Evolutionary conservation across 2,888 invertebrate genomes (phyloP), one percentile per base, ranked within the genome.

Genomic region (Sminthurides aquaticus): DNA sequence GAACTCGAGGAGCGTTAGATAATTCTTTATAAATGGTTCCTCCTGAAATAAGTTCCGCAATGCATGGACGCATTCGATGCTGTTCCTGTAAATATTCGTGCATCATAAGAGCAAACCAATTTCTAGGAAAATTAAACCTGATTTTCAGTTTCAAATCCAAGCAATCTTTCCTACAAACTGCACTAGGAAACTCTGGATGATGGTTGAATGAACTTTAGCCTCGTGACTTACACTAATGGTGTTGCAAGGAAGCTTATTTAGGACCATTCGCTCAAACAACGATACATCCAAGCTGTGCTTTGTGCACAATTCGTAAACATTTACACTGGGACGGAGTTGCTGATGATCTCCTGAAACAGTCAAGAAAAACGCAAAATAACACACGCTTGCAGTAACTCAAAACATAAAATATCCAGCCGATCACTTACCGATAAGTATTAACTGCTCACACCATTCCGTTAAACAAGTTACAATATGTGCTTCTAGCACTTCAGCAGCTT

Each of bases 401-500:
- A n/a, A n/a, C n/a, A n/a, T n/a, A n/a, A n/a, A n/a, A n/a, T n/a
- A n/a, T n/a, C n/a, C n/a, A n/a, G n/a, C n/a, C n/a, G n/a, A n/a
- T n/a, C n/a, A n/a, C n/a, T 79, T 78, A 81, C 91, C 92, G 68
- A 93, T 90, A n/a, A 93, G 82, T 75, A 94, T 88, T 1, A 91
- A 82, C 77, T 94, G 93, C 76, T 91, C 81, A 70, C 90, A 88
- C 57, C 83, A 78, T 26, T 82, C 78, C 0, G 88, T 88, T 20
- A 93, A 79, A 0, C 90, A 85, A 0, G 89, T 86, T 0, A 91
- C 80, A 18, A 91, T 84, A 76, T 93, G 93, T 0, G 88, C 83
- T 77, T 94, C 94, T 29, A 91, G 78, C 0, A 92, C 88, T 80
- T 93, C 91, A 0, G 91, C 92, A 0, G 92, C 92, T 80, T 94